Evolutionary conservation across 2,113 vertebrate genomes (phyloP).

Genomic region (Eretmochelys imbricata): DNA sequence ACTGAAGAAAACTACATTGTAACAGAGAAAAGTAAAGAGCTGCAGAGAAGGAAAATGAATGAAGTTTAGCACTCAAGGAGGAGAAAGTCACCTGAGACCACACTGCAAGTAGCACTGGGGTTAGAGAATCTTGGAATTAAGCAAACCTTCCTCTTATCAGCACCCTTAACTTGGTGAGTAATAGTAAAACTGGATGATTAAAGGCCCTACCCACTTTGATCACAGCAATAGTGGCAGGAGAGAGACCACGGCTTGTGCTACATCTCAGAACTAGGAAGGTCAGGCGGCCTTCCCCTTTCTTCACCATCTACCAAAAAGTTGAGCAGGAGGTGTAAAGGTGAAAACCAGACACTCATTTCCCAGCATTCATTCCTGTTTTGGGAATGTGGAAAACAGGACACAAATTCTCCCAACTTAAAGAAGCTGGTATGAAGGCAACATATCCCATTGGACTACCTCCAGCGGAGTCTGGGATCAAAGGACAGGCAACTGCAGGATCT

Average conservation of each 20-base stretch:
- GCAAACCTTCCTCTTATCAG: not conserved
- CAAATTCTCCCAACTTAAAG: not conserved
- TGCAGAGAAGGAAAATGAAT: not conserved
- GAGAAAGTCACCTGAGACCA: not conserved
- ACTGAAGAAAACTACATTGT: not conserved
- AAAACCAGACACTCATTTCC: not conserved
- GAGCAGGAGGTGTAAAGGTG: rapidly evolving
- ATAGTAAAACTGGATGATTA: not conserved
- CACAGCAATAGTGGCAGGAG: not conserved
- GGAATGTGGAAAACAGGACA: not conserved
- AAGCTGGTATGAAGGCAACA: not conserved
- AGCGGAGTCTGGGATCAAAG: not conserved
- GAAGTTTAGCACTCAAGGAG: not conserved
- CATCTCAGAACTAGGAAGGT: not conserved
- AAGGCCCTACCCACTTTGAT: not conserved
- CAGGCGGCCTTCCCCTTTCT: not conserved
- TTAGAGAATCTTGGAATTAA: not conserved
- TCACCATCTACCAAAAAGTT: not conserved
- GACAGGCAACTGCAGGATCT: not conserved
- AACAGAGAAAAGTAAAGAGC: not conserved
- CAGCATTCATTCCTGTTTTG: not conserved
- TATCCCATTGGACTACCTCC: not conserved
- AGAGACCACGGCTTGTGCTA: not conserved
- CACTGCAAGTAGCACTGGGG: not conserved
- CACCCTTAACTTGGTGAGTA: not conserved